Conservation (phyloP, 2,797 vertebrate species). For the Sciurus vulgaris region DNA sequence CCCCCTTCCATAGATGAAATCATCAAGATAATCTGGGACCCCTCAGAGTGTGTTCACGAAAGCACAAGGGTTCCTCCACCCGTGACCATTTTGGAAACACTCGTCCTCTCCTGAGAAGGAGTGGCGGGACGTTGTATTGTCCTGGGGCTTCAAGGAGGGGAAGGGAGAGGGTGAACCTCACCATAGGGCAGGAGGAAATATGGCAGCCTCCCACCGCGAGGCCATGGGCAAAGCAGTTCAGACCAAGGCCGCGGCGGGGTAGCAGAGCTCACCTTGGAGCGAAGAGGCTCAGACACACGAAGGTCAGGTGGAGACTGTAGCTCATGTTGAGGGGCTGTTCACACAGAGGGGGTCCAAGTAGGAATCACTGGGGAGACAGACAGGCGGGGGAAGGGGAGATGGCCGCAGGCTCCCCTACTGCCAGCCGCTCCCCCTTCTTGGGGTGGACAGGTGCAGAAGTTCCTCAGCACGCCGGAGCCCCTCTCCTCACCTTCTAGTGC, state of each 20-base stretch:
- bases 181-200: background rate
- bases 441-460: accelerated
- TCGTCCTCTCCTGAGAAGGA: background rate
- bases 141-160: background rate
- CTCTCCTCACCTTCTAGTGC: background rate
- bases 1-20: background rate
- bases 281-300: conserved; percentile 84
- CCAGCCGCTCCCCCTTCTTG: background rate
- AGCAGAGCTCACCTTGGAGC: conserved; percentile 82
- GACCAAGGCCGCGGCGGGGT: background rate
- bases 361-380: conserved; percentile 55
- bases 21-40: background rate
- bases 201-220: background rate
- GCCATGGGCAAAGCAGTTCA: background rate
- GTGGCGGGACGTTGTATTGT: too few species aligned
- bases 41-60: background rate
- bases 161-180: background rate
- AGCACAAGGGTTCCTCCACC: background rate
- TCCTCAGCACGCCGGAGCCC: background rate
- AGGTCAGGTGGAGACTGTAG: conserved; percentile 71
- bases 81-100: background rate
- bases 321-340: conserved; percentile 82
- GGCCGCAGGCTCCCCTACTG: accelerated
- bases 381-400: background rate
- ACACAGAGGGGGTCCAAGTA: background rate